A percentile compares a stretch with the other conserved stretches of the same genome.
These are phyloP conservation scores for Gallinago jamesoni DNA, from an alignment of 2,113 vertebrate genomes.

Conservation along the genomic window DNA sequence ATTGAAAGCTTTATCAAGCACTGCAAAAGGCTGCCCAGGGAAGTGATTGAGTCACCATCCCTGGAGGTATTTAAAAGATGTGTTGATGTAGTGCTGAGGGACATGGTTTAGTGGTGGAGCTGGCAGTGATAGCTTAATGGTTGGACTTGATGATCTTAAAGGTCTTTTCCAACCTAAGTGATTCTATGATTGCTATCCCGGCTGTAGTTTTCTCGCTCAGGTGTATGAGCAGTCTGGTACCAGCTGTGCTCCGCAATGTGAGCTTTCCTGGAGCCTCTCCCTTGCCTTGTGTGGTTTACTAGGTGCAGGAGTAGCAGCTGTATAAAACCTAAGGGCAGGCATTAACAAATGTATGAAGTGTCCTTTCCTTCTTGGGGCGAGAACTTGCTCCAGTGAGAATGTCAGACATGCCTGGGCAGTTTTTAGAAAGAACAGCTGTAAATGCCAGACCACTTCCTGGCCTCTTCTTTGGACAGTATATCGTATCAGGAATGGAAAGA, in stretches of 20 bases:
- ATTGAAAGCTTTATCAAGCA: neutral
- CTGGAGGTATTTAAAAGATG: neutral
- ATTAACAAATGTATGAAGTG: neutral
- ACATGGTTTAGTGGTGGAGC: neutral
- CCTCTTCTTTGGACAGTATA: neutral
- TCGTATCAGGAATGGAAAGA: neutral
- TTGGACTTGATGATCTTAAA: neutral
- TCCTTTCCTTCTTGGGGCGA: neutral
- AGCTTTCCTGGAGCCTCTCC: neutral
- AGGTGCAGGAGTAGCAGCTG: neutral
- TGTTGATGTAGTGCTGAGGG: neutral
- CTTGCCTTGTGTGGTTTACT: neutral
- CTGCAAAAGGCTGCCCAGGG: neutral
- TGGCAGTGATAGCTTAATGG: neutral
- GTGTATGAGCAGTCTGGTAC: neutral
- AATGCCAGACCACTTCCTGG: neutral
- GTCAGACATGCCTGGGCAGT: neutral
- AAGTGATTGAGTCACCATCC: neutral
- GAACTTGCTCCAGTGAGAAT: neutral
- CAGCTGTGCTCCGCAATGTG: neutral
- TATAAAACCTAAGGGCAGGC: neutral
- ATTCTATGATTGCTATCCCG: neutral
- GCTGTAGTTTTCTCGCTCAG: neutral
- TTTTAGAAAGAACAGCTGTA: neutral
- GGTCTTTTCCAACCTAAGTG: neutral